Base-by-base conservation (phyloP, 2,888 invertebrate species). In the Gari tellinella region DNA sequence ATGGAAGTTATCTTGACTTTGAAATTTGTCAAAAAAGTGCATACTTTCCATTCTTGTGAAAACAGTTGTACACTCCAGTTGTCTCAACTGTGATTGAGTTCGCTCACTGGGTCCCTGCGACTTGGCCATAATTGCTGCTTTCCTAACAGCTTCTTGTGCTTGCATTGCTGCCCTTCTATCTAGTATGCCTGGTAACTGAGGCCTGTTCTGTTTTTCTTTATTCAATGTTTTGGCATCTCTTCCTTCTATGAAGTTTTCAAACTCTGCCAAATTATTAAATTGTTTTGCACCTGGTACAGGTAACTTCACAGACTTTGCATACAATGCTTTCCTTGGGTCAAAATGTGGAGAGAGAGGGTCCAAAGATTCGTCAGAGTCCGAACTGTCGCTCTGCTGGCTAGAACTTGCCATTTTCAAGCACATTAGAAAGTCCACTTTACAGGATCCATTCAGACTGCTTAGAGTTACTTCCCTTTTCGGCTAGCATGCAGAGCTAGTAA, bases 11-110 rank as follows among this genome's bases (percentile, higher is more conserved):
- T n/a, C n/a, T n/a, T n/a, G n/a, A n/a, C n/a, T n/a, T n/a, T n/a
- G n/a, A n/a, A n/a, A n/a, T n/a, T n/a, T n/a, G n/a, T n/a, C 4
- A 31, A 31, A 7, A 10, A 31, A 31, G 10, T 31, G 52, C 69
- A 51, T 69, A 86, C 87, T 72, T 80, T 84, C 74, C 84, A 87
- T 86, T 49, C 79, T 70, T 10, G 84, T 85, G 14, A 87, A 68
- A 19, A 86, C 82, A 60, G 75, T 86, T 23, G 81, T 70, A n/a
- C 10, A 49, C 23, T 62, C 53, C 25, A 15, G 63, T 37, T 40
- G 43, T 31, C 56, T 60, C 41, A 49, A 45, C 38, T 70, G 68
- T 10, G 70, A 73, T 31, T 52, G n/a, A 12, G 69, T 63, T 10
- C 62, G 46, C 49, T 69, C 53, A 55, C 40, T 40, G 10, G 75